Percentiles rank a stretch among this genome's conserved stretches.
Evolutionary conservation across 2,113 vertebrate genomes (phyloP).

Genomic region (Haliaeetus leucogaster): DNA sequence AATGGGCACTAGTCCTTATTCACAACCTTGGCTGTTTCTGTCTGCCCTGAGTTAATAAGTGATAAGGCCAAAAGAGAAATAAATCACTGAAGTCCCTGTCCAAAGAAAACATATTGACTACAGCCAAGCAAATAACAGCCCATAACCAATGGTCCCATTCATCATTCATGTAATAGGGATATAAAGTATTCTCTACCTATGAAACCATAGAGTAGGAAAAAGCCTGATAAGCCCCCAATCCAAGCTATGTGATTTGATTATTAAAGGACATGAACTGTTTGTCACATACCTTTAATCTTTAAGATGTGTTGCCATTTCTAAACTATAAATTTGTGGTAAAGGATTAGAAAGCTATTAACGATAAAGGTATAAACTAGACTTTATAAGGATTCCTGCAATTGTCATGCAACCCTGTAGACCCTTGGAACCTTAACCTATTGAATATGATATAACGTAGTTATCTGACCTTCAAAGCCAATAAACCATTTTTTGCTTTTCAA

Average conservation of each 20-base stretch:
- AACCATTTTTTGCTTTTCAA: conserved; percentile 53
- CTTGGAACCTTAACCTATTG: conserved; percentile 64
- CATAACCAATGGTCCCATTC: conserved; percentile 77
- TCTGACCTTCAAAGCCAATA: conserved; percentile 71
- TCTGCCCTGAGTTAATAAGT: conserved; percentile 81
- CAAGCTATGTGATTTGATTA: conserved; percentile 78
- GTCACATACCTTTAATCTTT: conserved; percentile 80
- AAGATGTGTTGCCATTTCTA: conserved; percentile 75
- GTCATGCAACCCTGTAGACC: conserved; percentile 57
- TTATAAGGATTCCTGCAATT: conserved; percentile 50
- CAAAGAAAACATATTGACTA: conserved; percentile 87
- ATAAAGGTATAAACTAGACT: conserved; percentile 61
- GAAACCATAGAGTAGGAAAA: conserved; percentile 66
- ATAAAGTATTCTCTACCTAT: conserved; percentile 79
- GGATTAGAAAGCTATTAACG: conserved; percentile 77
- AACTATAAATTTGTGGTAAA: conserved; percentile 77
- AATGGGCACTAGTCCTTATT: conserved; percentile 75
- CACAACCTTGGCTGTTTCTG: conserved; percentile 77
- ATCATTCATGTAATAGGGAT: conserved; percentile 82
- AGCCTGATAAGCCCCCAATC: conserved; percentile 74
- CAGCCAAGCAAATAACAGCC: conserved; percentile 83
- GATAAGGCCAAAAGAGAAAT: conserved; percentile 81
- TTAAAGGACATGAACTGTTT: conserved; percentile 80
- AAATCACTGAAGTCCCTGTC: conserved; percentile 82
- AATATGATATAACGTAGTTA: conserved; percentile 66